These are phyloP conservation scores for Lasiurus borealis DNA, from an alignment of 2,113 vertebrate species.

Conservation along the genomic window DNA sequence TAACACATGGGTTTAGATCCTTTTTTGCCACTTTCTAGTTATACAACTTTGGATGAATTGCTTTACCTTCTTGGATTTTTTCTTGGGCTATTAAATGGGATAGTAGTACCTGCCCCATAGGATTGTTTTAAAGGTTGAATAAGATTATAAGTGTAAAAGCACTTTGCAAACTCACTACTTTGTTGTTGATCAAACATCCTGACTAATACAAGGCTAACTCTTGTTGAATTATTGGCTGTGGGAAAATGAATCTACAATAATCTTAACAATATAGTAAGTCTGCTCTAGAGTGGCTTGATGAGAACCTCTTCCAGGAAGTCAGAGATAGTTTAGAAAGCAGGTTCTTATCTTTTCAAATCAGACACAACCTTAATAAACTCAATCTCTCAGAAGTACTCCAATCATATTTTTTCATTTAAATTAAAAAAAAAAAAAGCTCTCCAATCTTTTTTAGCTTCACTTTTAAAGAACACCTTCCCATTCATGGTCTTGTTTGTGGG, in stretches of 20 bases:
- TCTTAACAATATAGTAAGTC: not conserved
- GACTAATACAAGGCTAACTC: not conserved
- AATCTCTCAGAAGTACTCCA: not conserved
- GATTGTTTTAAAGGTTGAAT: not conserved
- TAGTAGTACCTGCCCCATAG: not conserved
- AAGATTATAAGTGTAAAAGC: not conserved
- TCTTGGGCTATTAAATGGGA: not conserved
- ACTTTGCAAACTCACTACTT: not conserved
- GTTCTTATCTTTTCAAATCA: not conserved
- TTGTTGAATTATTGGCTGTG: not conserved
- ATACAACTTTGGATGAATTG: not conserved
- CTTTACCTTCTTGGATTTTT: not conserved
- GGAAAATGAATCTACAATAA: not conserved
- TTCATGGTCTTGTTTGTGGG: not conserved
- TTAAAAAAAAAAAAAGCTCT: not conserved
- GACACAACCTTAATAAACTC: not conserved
- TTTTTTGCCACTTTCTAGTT: not conserved
- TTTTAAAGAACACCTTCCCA: constrained; percentile 11
- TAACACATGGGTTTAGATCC: not conserved
- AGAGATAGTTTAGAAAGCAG: not conserved
- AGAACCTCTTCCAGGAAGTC: not conserved
- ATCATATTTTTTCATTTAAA: not conserved
- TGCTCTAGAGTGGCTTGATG: not conserved
- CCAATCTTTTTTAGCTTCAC: not conserved
- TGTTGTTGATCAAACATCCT: constrained; percentile 15